Evolutionary conservation across 2,888 invertebrate genomes (phyloP).

Genomic region (Ditylenchus weischeri): DNA sequence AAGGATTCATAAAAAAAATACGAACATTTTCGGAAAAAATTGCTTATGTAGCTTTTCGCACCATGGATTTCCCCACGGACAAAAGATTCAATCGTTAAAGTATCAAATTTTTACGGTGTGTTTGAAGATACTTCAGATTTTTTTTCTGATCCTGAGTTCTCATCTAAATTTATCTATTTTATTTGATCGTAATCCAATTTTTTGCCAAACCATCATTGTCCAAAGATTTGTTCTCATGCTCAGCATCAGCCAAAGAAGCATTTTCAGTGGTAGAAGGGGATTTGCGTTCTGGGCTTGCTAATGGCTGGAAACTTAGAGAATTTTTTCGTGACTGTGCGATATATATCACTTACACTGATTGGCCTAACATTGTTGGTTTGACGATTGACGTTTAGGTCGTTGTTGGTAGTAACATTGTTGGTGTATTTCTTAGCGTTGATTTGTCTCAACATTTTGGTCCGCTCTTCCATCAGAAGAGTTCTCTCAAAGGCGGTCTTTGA

Average conservation of each 20-base stretch:
- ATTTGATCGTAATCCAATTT: too few species aligned
- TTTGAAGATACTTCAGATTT: too few species aligned
- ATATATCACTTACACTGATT: neutral
- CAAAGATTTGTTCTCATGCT: constrained; percentile 3
- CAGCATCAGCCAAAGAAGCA: neutral
- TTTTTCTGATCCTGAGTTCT: too few species aligned
- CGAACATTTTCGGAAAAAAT: too few species aligned
- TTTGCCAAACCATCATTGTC: constrained; percentile 1
- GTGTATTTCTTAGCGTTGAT: constrained; percentile 62
- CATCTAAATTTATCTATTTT: too few species aligned
- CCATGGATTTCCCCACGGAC: too few species aligned
- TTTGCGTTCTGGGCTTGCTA: constrained; percentile 3
- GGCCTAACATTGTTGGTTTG: neutral
- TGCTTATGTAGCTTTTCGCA: too few species aligned
- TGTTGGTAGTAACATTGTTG: neutral
- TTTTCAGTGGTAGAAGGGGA: neutral
- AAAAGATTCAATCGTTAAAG: too few species aligned
- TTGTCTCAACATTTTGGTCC: constrained; percentile 91
- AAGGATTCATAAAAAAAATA: too few species aligned
- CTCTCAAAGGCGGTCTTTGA: constrained; percentile 97
- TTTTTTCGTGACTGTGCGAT: neutral
- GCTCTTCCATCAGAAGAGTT: constrained; percentile 97
- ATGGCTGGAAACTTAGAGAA: neutral
- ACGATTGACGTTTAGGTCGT: neutral
- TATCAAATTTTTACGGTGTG: too few species aligned